A percentile compares a stretch with the other conserved stretches of the same genome.
These are phyloP conservation scores for Campopleginae sp. DNA, from an alignment of 2,888 invertebrate species.

Conservation along the genomic window DNA sequence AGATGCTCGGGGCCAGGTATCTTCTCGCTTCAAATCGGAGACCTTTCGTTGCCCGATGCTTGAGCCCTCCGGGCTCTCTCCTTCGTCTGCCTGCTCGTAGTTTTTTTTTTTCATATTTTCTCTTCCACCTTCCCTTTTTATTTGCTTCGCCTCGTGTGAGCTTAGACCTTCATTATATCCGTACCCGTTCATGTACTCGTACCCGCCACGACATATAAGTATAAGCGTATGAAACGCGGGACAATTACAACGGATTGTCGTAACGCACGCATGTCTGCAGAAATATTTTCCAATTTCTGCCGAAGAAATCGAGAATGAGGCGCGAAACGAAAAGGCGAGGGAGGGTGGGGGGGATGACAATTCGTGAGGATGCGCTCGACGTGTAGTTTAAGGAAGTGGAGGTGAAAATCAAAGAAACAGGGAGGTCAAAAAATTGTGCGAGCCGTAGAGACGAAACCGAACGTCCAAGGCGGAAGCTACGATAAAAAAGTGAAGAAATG, in stretches of 20 bases:
- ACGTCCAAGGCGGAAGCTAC: background rate
- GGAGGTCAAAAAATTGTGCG: background rate
- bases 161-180: constrained; percentile 13
- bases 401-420: background rate
- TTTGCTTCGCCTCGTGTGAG: background rate
- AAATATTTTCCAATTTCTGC: background rate
- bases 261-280: background rate
- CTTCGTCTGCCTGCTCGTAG: constrained; percentile 15
- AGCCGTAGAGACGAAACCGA: background rate
- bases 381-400: no score
- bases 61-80: constrained; percentile 19
- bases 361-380: no score
- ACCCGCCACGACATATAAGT: constrained; percentile 2
- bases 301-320: background rate
- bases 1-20: constrained; percentile 53
- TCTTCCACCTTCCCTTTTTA: constrained; percentile 27
- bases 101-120: background rate
- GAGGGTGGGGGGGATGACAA: no score
- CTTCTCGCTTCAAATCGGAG: constrained; percentile 47
- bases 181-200: constrained; percentile 4
- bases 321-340: background rate
- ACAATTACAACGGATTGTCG: constrained; percentile 6
- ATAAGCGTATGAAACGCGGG: background rate
- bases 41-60: constrained; percentile 33
- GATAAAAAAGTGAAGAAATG: background rate